Base-by-base conservation (phyloP, 1,140 invertebrate genomes). In the Pomacea maculata region DNA sequence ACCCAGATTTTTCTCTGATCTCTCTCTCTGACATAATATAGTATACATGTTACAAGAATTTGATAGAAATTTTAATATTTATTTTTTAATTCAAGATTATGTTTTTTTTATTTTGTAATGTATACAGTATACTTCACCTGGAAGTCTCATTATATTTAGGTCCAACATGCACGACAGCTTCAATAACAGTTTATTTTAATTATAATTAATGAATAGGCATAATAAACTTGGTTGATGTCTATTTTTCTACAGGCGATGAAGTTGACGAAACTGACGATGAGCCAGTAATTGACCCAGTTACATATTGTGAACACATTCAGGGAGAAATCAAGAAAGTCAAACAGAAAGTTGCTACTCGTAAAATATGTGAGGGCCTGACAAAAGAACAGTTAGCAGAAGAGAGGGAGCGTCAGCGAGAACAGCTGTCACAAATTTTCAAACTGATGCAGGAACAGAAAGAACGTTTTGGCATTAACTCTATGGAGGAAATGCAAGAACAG, bases 271-370 rank as follows among this genome's bases (percentile, higher is more conserved):
- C 19, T 57, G 71, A 64, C 45, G 78, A 70, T 15, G 76, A 64
- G 57, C 67, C 81, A 81, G 80, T 77, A 15, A 79, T 85, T 61
- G 90, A 91, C 81, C 89, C 90, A 45, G 78, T 90, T 61, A 83
- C 88, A 52, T 91, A 88, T 79, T 89, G 88, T 84, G 87, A 88
- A 73, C 90, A 91, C 82, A 90, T 90, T 79, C 90, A 89, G 64
- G 86, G 89, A 82, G 89, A 91, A 81, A 87, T 90, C 65, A 90
- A 90, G 74, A 87, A 87, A 72, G 89, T 87, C 11, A 83, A 88
- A 71, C 87, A 89, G n/a, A 78, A 85, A 55, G 86, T 88, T 9
- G 84, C 90, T 0, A 85, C 84, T 10, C 86, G 87, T 79, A 86
- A 88, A 75, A 88, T 90, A 65, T 73, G 85, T 21, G 85, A 89